Conservation (phyloP, 2,888 invertebrate genomes). For the Volucella inanis region DNA sequence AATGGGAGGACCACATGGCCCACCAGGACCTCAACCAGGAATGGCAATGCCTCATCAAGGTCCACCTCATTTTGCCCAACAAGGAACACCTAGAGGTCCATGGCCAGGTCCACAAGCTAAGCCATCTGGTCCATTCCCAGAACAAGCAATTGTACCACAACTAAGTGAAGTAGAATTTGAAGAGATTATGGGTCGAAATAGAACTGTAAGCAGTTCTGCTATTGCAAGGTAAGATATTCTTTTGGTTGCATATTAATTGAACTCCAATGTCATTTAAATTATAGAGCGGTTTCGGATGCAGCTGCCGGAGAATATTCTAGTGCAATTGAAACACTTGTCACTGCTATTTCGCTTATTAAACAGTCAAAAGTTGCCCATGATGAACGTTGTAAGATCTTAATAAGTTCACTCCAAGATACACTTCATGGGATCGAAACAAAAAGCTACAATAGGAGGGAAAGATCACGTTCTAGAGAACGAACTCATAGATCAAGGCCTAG, state of each 20-base stretch:
- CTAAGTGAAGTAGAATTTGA: constrained; percentile 98
- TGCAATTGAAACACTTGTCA: constrained; percentile 99
- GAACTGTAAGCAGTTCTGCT: constrained; percentile 98
- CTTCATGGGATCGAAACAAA: constrained; percentile 98
- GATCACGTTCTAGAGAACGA: constrained; percentile 84
- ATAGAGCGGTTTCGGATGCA: constrained; percentile 97
- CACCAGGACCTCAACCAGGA: constrained; percentile 83
- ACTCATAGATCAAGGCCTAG: constrained; percentile 83
- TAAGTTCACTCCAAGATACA: constrained; percentile 98
- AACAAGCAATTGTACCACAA: constrained; percentile 85
- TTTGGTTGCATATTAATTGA: background rate
- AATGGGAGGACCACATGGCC: constrained; percentile 84
- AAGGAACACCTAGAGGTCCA: constrained; percentile 88
- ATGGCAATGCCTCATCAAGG: constrained; percentile 85
- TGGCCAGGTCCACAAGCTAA: constrained; percentile 85
- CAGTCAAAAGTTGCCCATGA: constrained; percentile 94
- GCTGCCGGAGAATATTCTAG: constrained; percentile 98
- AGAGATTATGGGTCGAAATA: constrained; percentile 98
- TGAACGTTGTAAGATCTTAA: constrained; percentile 98
- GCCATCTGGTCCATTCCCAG: constrained; percentile 81
- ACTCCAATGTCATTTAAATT: background rate
- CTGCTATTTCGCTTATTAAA: constrained; percentile 98
- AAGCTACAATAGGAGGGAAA: constrained; percentile 92
- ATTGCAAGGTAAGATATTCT: constrained; percentile 86
- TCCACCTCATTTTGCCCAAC: constrained; percentile 87